phyloP scores from a whole-genome alignment of 1,140 invertebrate genomes.

The Pararge aegeria region DNA sequence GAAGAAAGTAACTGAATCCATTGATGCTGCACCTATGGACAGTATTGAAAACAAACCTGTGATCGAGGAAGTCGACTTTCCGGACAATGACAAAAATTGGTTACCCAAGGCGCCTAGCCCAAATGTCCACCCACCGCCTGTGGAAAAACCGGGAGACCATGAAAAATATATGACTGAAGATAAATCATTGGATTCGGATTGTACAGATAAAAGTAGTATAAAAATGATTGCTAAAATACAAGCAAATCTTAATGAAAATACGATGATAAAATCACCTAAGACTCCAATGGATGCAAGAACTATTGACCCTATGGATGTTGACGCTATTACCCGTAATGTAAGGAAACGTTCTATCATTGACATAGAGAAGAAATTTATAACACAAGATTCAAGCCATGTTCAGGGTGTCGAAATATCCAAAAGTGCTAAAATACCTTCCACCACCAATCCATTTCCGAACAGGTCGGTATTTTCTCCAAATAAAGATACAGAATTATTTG shows the following conservation, averaged over 20 bases:
- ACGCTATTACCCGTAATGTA: constrained; percentile 49
- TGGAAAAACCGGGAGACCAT: constrained; percentile 62
- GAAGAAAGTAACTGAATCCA: constrained; percentile 38
- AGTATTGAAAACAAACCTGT: constrained; percentile 43
- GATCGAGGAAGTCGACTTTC: constrained; percentile 39
- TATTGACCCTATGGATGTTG: constrained; percentile 58
- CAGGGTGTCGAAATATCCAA: constrained; percentile 71
- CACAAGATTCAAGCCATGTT: constrained; percentile 65
- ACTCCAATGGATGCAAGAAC: constrained; percentile 71
- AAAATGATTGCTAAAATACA: constrained; percentile 76
- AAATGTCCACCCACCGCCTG: constrained; percentile 50
- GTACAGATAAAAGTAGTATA: constrained; percentile 61
- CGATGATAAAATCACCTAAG: constrained; percentile 73
- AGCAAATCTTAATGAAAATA: constrained; percentile 72
- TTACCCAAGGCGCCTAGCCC: constrained; percentile 62
- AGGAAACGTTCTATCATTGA: constrained; percentile 47
- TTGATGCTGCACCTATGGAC: constrained; percentile 35
- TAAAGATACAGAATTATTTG: constrained; percentile 84
- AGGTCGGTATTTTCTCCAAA: constrained; percentile 87
- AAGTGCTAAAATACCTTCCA: constrained; percentile 67
- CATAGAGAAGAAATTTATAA: constrained; percentile 78
- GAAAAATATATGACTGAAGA: constrained; percentile 75
- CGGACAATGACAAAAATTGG: constrained; percentile 61
- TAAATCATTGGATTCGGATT: constrained; percentile 65
- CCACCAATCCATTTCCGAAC: constrained; percentile 71